A percentile compares a stretch with the other conserved stretches of the same genome.
Conservation (phyloP, 2,113 vertebrate genomes). For the Carassius carassius region DNA sequence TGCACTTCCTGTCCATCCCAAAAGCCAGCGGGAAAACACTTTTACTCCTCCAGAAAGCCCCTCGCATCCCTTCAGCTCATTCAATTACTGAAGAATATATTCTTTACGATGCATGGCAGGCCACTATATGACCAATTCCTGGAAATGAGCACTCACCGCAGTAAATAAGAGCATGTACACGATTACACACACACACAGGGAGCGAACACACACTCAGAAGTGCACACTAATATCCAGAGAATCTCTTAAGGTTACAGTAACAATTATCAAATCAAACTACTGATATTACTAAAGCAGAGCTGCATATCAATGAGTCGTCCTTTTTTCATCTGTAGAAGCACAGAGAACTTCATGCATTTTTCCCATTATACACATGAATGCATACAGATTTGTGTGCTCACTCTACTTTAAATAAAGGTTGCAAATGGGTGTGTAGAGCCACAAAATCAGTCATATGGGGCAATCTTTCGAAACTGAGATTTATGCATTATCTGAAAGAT, state of each 20-base stretch:
- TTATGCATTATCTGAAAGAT: too few relatives aligned
- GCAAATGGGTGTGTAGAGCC: too few relatives aligned
- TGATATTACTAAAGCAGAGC: neutral
- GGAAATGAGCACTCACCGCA: neutral
- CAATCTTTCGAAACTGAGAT: too few relatives aligned
- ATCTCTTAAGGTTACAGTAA: neutral
- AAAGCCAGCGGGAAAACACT: neutral
- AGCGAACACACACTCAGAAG: neutral
- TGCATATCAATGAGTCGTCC: neutral
- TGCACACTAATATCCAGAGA: neutral
- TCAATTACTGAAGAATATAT: neutral
- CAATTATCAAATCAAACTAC: neutral
- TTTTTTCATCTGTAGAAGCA: neutral
- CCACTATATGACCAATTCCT: slow-evolving; percentile 14
- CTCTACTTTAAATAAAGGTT: neutral
- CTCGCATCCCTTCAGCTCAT: neutral
- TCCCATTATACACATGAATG: neutral
- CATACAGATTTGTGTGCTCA: neutral
- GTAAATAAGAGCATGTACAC: neutral
- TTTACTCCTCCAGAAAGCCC: neutral
- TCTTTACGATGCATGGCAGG: neutral
- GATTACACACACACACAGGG: neutral
- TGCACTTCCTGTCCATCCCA: neutral
- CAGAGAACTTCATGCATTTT: neutral
- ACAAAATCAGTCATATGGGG: too few relatives aligned